These are phyloP conservation scores for Rhegmatorhina hoffmannsi DNA, from an alignment of 2,113 vertebrate species.

Conservation along the genomic window DNA sequence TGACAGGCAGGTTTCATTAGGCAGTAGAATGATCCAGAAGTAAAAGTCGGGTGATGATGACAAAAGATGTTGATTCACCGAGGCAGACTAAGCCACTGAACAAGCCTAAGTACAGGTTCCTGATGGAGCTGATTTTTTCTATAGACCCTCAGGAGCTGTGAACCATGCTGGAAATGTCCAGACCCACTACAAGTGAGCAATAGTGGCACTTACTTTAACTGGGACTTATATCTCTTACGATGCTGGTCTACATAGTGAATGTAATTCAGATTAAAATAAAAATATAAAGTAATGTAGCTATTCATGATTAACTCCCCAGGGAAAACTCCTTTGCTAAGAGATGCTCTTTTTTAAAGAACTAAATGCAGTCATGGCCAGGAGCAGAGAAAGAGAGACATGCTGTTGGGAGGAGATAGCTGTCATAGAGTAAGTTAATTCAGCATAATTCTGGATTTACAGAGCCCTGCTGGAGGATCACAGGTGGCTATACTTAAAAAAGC, in stretches of 20 bases:
- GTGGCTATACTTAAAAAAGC: background rate
- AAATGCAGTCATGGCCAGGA: background rate
- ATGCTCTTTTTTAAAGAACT: background rate
- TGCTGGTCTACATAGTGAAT: background rate
- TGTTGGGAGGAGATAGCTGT: background rate
- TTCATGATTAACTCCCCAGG: background rate
- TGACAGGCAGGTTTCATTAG: background rate
- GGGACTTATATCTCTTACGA: background rate
- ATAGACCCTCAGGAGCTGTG: fast-evolving
- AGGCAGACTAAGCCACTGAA: background rate
- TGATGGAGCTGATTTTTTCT: background rate
- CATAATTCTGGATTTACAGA: background rate
- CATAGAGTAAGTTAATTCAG: background rate
- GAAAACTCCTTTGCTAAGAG: background rate
- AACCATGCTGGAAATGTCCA: background rate
- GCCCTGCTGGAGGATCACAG: background rate
- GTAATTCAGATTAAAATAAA: background rate
- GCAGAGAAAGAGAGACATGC: background rate
- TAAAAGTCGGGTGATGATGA: background rate
- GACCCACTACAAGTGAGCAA: background rate
- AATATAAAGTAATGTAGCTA: background rate
- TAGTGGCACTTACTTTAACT: background rate
- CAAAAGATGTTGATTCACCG: background rate
- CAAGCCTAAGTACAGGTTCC: background rate
- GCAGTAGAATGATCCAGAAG: background rate